A percentile compares a stretch with the other conserved stretches of the same genome.
These are phyloP conservation scores for Sander lucioperca DNA, from an alignment of 2,113 vertebrate genomes.

Conservation along the genomic window DNA sequence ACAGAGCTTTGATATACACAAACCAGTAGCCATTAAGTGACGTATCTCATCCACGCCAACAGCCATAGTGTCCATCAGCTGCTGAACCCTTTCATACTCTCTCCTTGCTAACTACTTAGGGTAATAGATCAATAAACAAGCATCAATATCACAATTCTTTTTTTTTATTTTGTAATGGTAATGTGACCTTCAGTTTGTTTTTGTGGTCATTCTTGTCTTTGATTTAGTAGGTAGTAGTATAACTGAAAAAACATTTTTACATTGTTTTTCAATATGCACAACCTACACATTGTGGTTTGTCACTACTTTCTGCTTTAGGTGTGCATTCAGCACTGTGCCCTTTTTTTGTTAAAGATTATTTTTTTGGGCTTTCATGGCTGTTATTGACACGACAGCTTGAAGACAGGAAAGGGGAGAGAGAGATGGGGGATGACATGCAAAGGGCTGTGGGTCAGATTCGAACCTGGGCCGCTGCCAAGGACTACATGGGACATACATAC, in stretches of 20 bases:
- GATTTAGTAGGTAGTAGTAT: neutral
- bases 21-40: neutral
- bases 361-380: too few species aligned
- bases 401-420: too few species aligned
- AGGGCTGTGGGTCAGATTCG: too few species aligned
- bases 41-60: neutral
- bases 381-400: too few species aligned
- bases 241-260: too few species aligned
- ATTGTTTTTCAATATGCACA: too few species aligned
- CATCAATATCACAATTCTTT: too few species aligned
- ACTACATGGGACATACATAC: too few species aligned
- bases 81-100: neutral
- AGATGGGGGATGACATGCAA: too few species aligned
- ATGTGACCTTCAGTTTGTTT: too few species aligned
- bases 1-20: slow-evolving; percentile 12
- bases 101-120: neutral
- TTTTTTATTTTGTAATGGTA: too few species aligned
- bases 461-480: too few species aligned
- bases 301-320: neutral
- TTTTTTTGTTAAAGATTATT: neutral
- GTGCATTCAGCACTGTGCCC: neutral
- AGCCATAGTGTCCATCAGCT: neutral
- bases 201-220: neutral
- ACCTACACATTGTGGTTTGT: neutral
- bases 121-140: neutral